Evolutionary conservation across 1,140 invertebrate genomes (phyloP), one percentile per base, ranked within the genome.

Genomic region (Galleria mellonella): DNA sequence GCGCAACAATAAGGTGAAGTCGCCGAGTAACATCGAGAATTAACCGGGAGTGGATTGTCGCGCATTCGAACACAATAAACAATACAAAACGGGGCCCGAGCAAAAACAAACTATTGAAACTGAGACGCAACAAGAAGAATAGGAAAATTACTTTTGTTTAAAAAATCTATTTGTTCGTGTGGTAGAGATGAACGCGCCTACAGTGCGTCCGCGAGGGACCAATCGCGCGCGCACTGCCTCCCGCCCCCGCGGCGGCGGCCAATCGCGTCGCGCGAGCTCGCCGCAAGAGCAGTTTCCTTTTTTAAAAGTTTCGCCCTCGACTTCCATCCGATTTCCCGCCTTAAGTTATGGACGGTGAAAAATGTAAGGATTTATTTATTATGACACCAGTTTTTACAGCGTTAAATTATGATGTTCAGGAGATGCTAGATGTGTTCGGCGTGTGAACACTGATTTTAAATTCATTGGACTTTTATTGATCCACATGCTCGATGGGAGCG

Each of bases 141-240:
- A 82, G 81, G 81, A 84, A 84, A 84, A 84, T 84, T 83, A 73
- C 77, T 83, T 83, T 81, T 77, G 74, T 77, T 78, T 75, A 77
- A 77, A 83, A 83, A 83, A 83, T 82, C 79, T 82, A 82, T 79
- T 83, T 78, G 77, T 76, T 72, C 66, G 69, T 61, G 60, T 72
- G 6, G 62, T 70, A 63, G 73, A 79, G 76, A 76, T 69, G 77
- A 72, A 57, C 69, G 74, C 73, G 76, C 71, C 72, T 78, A 75
- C 66, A 55, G 55, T 68, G 73, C 64, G 71, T 67, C 54, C 49
- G 57, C 52, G 52, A 9, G 41, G 30, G 57, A 53, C 76, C 76
- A 83, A 83, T 83, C 43, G 58, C 62, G 66, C 46, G 67, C 62
- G 45, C 55, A 49, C 65, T 14, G 55, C 46, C 43, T 47, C 71